These are phyloP conservation scores for Acleris holmiana DNA, from an alignment of 2,888 invertebrate genomes.

Conservation along the genomic window DNA sequence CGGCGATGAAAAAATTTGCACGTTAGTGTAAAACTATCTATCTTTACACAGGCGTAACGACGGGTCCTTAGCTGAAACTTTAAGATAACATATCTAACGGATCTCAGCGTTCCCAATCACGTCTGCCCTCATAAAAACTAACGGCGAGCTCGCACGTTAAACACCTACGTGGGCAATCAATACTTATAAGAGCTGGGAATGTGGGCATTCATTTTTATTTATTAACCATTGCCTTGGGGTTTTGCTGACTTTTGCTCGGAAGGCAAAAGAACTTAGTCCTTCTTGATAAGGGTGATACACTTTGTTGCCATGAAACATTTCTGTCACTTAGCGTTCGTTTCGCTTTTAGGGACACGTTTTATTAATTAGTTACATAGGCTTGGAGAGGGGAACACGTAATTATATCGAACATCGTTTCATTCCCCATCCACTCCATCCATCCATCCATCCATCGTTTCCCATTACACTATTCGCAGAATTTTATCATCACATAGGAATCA, in stretches of 20 bases:
- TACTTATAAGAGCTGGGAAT: not conserved
- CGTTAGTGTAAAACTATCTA: too few relatives aligned
- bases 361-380: too few relatives aligned
- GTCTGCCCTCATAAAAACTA: slow-evolving; percentile 12
- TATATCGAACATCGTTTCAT: too few relatives aligned
- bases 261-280: not conserved
- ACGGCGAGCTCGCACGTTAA: slow-evolving; percentile 8
- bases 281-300: not conserved
- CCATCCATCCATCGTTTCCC: too few relatives aligned
- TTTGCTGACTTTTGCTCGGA: not conserved
- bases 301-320: not conserved
- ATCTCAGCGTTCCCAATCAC: slow-evolving; percentile 10
- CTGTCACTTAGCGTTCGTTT: too few relatives aligned
- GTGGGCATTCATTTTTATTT: slow-evolving; percentile 13
- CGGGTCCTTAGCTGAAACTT: not conserved
- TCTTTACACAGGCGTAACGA: not conserved
- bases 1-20: too few relatives aligned
- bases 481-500: too few relatives aligned
- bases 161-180: slow-evolving; percentile 18
- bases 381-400: too few relatives aligned
- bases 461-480: too few relatives aligned
- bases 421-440: too few relatives aligned
- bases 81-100: slow-evolving; percentile 2
- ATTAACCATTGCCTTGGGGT: not conserved
- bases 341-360: too few relatives aligned